These are phyloP conservation scores for Procavia capensis DNA, from an alignment of 2,113 vertebrate species.

Conservation along the genomic window DNA sequence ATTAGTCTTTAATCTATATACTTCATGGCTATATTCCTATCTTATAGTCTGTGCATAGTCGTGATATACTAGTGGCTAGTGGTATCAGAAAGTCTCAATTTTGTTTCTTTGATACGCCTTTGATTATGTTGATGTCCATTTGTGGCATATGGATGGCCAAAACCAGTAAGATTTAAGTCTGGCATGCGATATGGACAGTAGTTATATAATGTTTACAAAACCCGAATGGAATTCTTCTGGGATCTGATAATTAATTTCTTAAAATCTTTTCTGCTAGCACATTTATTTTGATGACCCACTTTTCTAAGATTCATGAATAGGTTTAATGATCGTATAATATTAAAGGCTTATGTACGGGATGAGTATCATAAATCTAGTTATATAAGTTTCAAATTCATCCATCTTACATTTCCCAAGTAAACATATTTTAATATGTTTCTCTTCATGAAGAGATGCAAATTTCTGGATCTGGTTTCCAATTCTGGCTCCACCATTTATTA, in stretches of 20 bases:
- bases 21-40: background rate
- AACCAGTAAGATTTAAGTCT: background rate
- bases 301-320: conserved; percentile 53
- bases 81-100: background rate
- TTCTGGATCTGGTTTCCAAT: conserved; percentile 17
- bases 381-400: conserved; percentile 25
- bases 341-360: conserved; percentile 11
- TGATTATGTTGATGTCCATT: background rate
- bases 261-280: background rate
- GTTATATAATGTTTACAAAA: background rate
- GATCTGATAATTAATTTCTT: conserved; percentile 30
- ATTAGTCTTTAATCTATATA: background rate
- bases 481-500: background rate
- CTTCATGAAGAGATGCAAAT: background rate
- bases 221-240: conserved; percentile 1
- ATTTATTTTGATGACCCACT: background rate
- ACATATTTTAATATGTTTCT: background rate
- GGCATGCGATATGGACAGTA: background rate
- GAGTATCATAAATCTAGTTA: background rate
- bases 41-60: background rate
- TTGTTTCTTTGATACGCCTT: background rate
- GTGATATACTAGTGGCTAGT: background rate
- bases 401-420: conserved; percentile 41
- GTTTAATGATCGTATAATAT: conserved; percentile 16
- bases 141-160: background rate